These are phyloP conservation scores for Neodiprion fabricii DNA, from an alignment of 1,140 invertebrate species.

Conservation along the genomic window DNA sequence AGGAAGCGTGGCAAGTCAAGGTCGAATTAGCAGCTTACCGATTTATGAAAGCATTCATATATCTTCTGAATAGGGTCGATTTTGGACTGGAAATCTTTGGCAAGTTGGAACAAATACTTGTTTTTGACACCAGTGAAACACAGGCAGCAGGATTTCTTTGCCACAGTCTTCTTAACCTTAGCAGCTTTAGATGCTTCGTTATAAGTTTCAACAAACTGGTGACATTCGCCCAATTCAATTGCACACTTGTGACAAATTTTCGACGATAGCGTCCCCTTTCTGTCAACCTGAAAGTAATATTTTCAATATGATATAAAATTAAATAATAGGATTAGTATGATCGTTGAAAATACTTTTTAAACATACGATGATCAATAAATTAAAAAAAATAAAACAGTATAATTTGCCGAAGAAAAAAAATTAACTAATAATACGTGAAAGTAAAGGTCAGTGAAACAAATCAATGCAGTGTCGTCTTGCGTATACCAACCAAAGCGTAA, in stretches of 20 bases:
- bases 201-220: constrained; percentile 50
- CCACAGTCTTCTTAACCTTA: not conserved
- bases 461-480: not conserved
- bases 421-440: constrained; percentile 3
- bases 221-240: constrained; percentile 54
- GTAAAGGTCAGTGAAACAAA: constrained; percentile 6
- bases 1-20: too few species aligned
- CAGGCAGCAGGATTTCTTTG: constrained; percentile 37
- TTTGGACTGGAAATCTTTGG: constrained; percentile 33
- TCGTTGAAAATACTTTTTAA: too few species aligned
- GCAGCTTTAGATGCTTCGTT: constrained; percentile 27
- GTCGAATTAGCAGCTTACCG: constrained; percentile 36
- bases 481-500: too few species aligned
- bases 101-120: constrained; percentile 45
- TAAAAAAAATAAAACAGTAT: not conserved
- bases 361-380: not conserved
- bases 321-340: too few species aligned
- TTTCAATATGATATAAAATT: too few species aligned
- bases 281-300: constrained; percentile 14
- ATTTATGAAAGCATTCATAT: constrained; percentile 40
- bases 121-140: constrained; percentile 39
- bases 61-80: constrained; percentile 41
- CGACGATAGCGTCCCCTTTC: constrained; percentile 33
- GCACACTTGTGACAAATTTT: constrained; percentile 58
- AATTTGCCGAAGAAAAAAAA: not conserved